Evolutionary conservation across 1,140 invertebrate species (phyloP), one percentile per base, ranked within the genome.

Genomic region (Lordiphosa collinella): DNA sequence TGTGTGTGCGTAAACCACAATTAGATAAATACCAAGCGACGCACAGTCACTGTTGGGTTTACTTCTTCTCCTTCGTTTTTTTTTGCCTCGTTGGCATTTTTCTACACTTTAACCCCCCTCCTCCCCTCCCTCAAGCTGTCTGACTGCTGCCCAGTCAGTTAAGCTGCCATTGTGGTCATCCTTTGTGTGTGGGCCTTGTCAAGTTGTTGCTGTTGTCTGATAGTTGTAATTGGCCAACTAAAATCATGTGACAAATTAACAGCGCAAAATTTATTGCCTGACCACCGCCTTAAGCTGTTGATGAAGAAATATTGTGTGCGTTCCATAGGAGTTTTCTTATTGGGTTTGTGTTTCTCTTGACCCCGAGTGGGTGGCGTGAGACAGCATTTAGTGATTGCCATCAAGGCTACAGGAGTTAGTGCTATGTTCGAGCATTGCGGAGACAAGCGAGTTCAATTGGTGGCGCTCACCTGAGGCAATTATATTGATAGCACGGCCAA

Each of bases 231-330:
- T 84, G 78, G 78, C 78, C 73, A 84, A 84, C 78, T 84, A 84
- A 84, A 84, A 84, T 84, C 78, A 84, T 84, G 78, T 84, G 78
- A 84, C 78, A 84, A 84, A 84, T 84, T 84, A 84, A 84, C 78
- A 84, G 78, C 79, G 78, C 63, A 84, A 69, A 84, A 84, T 84
- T 84, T 84, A 84, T 84, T 84, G 78, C 78, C 78, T 82, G 76
- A 55, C 66, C 76, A 72, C 76, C 76, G 76, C 76, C 76, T 84
- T 82, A 84, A 82, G 76, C 76, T 82, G 72, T 82, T 84, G 78
- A 82, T 82, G 78, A 82, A 82, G 76, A 82, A 84, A 76, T 82
- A 82, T 84, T 84, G 78, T 84, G 55, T 68, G 50, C 50, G 51
- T 62, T 74, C 50, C 50, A 46, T 50, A 36, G 18, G 29, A 47